Evolutionary conservation across 2,113 vertebrate genomes (phyloP).

Genomic region (Chitala chitala): DNA sequence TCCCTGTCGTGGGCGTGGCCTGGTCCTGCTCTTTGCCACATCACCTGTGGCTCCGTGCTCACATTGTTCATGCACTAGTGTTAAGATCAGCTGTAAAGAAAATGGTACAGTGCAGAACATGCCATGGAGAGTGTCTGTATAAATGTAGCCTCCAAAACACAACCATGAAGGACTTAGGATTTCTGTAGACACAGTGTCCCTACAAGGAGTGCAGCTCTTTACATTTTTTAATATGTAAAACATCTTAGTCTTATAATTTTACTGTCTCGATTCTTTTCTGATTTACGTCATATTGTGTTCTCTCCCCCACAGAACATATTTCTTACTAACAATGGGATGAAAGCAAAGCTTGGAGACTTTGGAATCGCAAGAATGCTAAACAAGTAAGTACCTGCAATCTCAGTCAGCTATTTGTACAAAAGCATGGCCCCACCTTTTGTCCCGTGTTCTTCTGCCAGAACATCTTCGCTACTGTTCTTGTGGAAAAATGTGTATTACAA

Average conservation of each 20-base stretch:
- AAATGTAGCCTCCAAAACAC: no score
- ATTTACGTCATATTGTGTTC: slow-evolving; percentile 24
- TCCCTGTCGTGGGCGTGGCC: background rate
- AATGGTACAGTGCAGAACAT: no score
- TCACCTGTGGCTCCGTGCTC: no score
- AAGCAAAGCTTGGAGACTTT: slow-evolving; percentile 89
- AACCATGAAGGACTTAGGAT: no score
- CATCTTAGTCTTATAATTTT: slow-evolving; percentile 25
- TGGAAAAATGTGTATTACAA: no score
- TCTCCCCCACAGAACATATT: slow-evolving; percentile 80
- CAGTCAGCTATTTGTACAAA: background rate
- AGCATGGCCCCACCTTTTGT: background rate
- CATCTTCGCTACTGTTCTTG: no score
- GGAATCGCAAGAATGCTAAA: slow-evolving; percentile 84
- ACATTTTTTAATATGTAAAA: no score
- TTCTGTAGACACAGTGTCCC: no score
- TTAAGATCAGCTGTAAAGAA: no score
- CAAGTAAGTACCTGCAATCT: slow-evolving; percentile 65
- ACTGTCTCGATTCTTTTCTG: background rate
- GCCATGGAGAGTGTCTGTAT: no score
- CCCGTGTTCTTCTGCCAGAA: slow-evolving; percentile 29
- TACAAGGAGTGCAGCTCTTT: no score
- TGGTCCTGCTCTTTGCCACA: background rate
- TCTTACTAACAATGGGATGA: slow-evolving; percentile 70
- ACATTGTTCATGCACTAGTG: no score